Percentiles rank a stretch among this genome's conserved stretches.
These are phyloP conservation scores for Oeneis ivallda DNA, from an alignment of 2,888 invertebrate genomes.

Conservation along the genomic window DNA sequence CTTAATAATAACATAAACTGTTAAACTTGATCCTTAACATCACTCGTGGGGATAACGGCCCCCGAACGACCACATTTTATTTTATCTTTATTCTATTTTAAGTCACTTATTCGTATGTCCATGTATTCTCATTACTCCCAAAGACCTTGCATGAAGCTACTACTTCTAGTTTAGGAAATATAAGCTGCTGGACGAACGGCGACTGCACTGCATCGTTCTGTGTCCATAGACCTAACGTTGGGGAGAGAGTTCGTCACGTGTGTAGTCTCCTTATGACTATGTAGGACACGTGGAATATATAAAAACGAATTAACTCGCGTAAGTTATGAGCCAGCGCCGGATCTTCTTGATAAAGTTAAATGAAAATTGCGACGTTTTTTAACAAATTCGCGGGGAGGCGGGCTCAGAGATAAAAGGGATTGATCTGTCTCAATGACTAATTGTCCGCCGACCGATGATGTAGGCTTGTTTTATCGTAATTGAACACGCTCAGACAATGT, in stretches of 20 bases:
- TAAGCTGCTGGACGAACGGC: too few species aligned
- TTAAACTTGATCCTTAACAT: too few species aligned
- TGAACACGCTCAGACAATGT: constrained; percentile 44
- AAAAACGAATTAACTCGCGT: constrained; percentile 75
- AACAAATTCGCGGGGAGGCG: constrained; percentile 65
- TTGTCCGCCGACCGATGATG: constrained; percentile 44
- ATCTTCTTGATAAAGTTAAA: constrained; percentile 70
- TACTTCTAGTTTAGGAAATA: too few species aligned
- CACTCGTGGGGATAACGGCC: too few species aligned
- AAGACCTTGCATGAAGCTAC: too few species aligned
- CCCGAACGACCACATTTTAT: too few species aligned
- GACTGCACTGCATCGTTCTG: background rate
- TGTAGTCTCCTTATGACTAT: constrained; percentile 7
- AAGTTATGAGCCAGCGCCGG: constrained; percentile 64
- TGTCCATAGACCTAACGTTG: background rate
- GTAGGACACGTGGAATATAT: constrained; percentile 59
- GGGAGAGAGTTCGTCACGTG: background rate
- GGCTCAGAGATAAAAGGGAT: constrained; percentile 64
- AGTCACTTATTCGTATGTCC: too few species aligned
- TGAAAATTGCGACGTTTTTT: constrained; percentile 72
- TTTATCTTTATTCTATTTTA: too few species aligned
- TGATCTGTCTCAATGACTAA: constrained; percentile 60
- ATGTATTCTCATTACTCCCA: too few species aligned
- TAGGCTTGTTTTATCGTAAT: constrained; percentile 45
- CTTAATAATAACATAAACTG: too few species aligned